phyloP scores from a whole-genome alignment of 1,140 invertebrate species.

The Lepeophtheirus salmonis region DNA sequence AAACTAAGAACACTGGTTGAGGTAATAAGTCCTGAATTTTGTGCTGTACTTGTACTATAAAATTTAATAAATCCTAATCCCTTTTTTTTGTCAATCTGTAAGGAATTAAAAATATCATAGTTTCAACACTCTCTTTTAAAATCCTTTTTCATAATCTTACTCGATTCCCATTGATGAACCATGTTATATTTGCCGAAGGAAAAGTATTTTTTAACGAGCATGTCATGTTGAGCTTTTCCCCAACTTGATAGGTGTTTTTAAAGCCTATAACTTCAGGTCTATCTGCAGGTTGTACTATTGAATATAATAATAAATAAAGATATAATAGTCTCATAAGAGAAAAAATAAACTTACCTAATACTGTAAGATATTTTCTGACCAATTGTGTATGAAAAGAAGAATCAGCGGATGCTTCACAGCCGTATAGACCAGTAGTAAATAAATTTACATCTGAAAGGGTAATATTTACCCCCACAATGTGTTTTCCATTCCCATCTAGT shows the following conservation, averaged over 20 bases:
- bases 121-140: no score
- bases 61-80: not conserved
- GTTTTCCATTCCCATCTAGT: constrained; percentile 17
- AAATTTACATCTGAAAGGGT: constrained; percentile 20
- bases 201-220: constrained; percentile 21
- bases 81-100: not conserved
- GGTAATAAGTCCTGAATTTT: not conserved
- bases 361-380: constrained; percentile 19
- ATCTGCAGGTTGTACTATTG: constrained; percentile 17
- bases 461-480: constrained; percentile 21
- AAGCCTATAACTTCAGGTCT: constrained; percentile 20
- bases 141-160: constrained; percentile 18
- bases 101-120: no score
- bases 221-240: constrained; percentile 20
- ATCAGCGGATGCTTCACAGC: constrained; percentile 21
- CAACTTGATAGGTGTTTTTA: constrained; percentile 20
- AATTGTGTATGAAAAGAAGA: constrained; percentile 21
- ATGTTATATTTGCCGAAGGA: constrained; percentile 22
- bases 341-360: constrained; percentile 21
- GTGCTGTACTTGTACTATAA: not conserved
- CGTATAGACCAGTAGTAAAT: constrained; percentile 20
- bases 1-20: constrained; percentile 7
- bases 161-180: constrained; percentile 22
- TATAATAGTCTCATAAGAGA: not conserved
- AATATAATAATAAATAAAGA: constrained; percentile 4